Evolutionary conservation across 2,888 invertebrate species (phyloP).

Genomic region (Clitarchus hookeri): DNA sequence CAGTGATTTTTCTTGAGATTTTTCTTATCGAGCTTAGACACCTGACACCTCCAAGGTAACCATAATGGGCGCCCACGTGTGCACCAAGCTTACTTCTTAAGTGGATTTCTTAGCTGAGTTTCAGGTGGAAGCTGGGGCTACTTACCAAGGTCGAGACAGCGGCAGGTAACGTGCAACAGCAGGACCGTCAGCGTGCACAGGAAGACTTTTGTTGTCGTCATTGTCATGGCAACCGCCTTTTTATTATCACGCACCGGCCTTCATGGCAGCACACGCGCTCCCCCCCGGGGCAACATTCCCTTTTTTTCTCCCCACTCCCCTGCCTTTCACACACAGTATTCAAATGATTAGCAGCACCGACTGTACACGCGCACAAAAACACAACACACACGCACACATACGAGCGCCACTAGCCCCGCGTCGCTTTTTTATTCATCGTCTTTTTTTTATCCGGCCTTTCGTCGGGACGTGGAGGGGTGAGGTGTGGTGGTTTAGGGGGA

Average conservation of each 20-base stretch:
- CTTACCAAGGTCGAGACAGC: constrained; percentile 35
- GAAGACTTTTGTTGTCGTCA: constrained; percentile 30
- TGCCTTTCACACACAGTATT: background rate
- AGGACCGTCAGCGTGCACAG: constrained; percentile 29
- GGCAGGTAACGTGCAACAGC: constrained; percentile 27
- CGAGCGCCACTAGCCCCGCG: background rate
- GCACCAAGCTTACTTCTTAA: too few relatives aligned
- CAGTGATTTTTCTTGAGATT: too few relatives aligned
- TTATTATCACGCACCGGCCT: constrained; percentile 34
- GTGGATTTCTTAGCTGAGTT: too few relatives aligned
- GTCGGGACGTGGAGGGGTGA: background rate
- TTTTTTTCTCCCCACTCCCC: background rate
- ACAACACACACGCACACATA: background rate
- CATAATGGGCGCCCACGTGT: too few relatives aligned
- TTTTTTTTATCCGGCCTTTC: background rate
- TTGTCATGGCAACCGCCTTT: constrained; percentile 36
- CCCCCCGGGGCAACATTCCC: background rate
- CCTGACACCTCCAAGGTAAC: too few relatives aligned
- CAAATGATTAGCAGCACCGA: constrained; percentile 17
- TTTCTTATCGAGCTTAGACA: too few relatives aligned
- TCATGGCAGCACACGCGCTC: constrained; percentile 38
- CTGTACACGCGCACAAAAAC: background rate
- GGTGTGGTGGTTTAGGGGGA: background rate
- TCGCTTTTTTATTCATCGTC: background rate
- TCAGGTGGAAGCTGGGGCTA: background rate